These are phyloP conservation scores for Plutomurus gul DNA, from an alignment of 1,140 invertebrate genomes.

Conservation along the genomic window DNA sequence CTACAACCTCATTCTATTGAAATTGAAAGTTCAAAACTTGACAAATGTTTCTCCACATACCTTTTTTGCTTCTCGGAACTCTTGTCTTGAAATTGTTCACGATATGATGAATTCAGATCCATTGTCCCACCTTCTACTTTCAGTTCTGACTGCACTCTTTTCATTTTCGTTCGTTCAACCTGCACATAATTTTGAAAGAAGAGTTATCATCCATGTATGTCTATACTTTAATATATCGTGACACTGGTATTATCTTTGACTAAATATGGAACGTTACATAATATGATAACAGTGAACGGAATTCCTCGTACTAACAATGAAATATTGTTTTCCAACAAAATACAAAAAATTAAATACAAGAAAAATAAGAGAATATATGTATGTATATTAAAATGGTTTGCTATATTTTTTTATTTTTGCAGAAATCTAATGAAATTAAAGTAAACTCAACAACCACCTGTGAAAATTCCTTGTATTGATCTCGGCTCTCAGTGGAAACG, in stretches of 20 bases:
- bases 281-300: too few species aligned
- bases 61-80: slow-evolving; percentile 60
- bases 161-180: slow-evolving; percentile 49
- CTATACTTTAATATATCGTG: background rate
- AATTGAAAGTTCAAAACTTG: background rate
- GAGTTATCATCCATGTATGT: background rate
- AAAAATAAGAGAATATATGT: background rate
- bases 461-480: slow-evolving; percentile 46
- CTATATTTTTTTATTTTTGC: too few species aligned
- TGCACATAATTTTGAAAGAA: slow-evolving; percentile 24
- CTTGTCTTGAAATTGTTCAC: slow-evolving; percentile 69
- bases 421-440: too few species aligned
- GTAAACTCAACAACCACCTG: slow-evolving; percentile 21
- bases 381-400: background rate
- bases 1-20: too few species aligned
- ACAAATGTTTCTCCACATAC: too few species aligned
- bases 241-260: background rate
- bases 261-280: too few species aligned
- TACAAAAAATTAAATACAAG: background rate
- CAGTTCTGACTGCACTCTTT: slow-evolving; percentile 51
- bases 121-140: slow-evolving; percentile 60
- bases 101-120: slow-evolving; percentile 65
- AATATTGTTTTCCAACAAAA: too few species aligned
- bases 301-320: too few species aligned
- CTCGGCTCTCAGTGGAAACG: slow-evolving; percentile 47